These are phyloP conservation scores for Dryomyza anilis DNA, from an alignment of 2,888 invertebrate species.

Conservation along the genomic window DNA sequence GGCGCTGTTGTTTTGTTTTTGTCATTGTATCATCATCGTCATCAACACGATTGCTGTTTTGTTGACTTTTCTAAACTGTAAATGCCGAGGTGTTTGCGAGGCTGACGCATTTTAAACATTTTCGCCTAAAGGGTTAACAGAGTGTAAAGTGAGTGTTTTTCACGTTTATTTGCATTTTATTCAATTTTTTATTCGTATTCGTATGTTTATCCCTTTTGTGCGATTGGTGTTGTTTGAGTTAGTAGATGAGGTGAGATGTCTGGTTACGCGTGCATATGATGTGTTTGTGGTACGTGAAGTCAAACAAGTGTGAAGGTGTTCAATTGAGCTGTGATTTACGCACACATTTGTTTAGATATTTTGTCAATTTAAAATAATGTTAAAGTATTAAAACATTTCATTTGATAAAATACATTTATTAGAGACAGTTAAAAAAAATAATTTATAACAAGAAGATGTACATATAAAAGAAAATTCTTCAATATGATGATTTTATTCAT, in stretches of 20 bases:
- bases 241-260: not conserved
- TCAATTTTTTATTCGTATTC: slow-evolving; percentile 4
- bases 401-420: too few species aligned
- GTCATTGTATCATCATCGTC: not conserved
- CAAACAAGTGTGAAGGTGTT: not conserved
- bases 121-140: slow-evolving; percentile 8
- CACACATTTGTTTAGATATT: too few species aligned
- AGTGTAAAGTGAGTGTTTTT: slow-evolving; percentile 8
- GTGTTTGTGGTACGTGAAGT: not conserved
- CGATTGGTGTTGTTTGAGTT: not conserved
- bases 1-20: not conserved
- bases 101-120: not conserved
- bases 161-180: slow-evolving; percentile 4
- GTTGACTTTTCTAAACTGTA: not conserved
- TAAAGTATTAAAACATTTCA: too few species aligned
- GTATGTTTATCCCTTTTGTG: not conserved
- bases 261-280: not conserved
- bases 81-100: not conserved
- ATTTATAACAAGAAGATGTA: too few species aligned
- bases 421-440: too few species aligned
- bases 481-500: too few species aligned
- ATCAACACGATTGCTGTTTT: not conserved
- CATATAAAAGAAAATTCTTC: too few species aligned
- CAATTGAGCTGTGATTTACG: too few species aligned
- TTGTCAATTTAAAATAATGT: too few species aligned